Base-by-base conservation (phyloP, 2,888 invertebrate genomes). In the Drosophila stalkeri region DNA sequence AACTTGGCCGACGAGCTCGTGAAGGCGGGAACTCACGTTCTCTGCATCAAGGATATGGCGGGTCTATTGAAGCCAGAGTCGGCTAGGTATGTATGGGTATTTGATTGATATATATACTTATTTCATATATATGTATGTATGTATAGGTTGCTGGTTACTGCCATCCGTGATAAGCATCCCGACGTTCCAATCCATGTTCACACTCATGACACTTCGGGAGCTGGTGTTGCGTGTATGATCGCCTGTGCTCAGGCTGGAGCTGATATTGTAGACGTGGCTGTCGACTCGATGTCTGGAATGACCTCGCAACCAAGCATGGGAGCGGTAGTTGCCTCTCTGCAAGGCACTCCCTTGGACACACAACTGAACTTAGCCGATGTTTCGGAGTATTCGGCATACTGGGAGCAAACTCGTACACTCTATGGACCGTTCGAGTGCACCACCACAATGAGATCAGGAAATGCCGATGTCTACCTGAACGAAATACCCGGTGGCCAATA, bases 401-500 rank as follows among this genome's bases (percentile, higher is more conserved):
- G 99, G 99, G 99, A 99, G 92, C 99, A 99, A 92, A 96, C 99
- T 0, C 95, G 99, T 62, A 98, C 98, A 0, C 94, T 99, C 7
- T 99, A 99, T 92, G 99, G 97, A 0, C 99, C 99, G 8, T 99
- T 99, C 94, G 99, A 99, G 93, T 99, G 99, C 91, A 97, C 99
- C 0, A 97, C 97, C 0, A 99, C 99, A 0, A 99, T 99, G 99
- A 99, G 98, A 93, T 98, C 98, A 20, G 99, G 99, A 77, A 99
- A 99, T 93, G 98, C 99, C 2, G 99, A 99, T 93, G 99, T 99
- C 0, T 99, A 99, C 93, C 94, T 97, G 68, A 99, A 99, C 93
- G 99, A 99, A 94, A 99, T 99, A 74, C 99, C 99, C 75, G 99
- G 99, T 18, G 99, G 99, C 2, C 99, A 99, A 93, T 99, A 99